Conservation (phyloP, 2,888 invertebrate species). For the Megastigmus dorsalis region DNA sequence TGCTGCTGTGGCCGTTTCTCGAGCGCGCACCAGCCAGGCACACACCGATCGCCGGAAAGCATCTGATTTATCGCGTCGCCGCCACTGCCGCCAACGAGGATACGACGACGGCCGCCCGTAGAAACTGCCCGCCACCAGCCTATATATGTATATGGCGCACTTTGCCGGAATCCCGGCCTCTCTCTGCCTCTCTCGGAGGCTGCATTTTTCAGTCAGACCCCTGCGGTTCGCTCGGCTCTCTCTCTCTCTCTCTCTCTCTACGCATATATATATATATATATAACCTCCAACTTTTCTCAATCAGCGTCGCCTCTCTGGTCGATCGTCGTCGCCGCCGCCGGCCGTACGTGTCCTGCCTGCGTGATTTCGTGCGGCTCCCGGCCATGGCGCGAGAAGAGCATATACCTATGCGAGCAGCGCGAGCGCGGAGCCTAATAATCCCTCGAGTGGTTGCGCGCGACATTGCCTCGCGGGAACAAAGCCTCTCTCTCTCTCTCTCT, state of each 20-base stretch:
- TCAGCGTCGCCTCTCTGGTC: constrained; percentile 5
- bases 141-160: too few relatives aligned
- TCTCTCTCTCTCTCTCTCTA: not conserved
- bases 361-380: too few relatives aligned
- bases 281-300: too few relatives aligned
- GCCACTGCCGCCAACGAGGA: not conserved
- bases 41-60: constrained; percentile 34
- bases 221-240: constrained; percentile 51
- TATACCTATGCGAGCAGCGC: too few relatives aligned
- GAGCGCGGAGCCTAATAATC: too few relatives aligned
- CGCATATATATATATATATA: too few relatives aligned
- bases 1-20: constrained; percentile 8
- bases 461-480: constrained; percentile 38
- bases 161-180: constrained; percentile 53
- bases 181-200: too few relatives aligned
- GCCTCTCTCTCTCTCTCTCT: constrained; percentile 2
- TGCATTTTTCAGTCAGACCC: constrained; percentile 55
- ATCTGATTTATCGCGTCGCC: constrained; percentile 41
- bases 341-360: too few relatives aligned
- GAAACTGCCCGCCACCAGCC: constrained; percentile 12
- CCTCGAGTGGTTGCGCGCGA: constrained; percentile 48
- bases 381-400: too few relatives aligned
- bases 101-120: not conserved
- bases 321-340: too few relatives aligned
- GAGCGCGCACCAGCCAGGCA: constrained; percentile 5